Conservation (phyloP, 2,797 vertebrate species). For the Lithobates pipiens region DNA sequence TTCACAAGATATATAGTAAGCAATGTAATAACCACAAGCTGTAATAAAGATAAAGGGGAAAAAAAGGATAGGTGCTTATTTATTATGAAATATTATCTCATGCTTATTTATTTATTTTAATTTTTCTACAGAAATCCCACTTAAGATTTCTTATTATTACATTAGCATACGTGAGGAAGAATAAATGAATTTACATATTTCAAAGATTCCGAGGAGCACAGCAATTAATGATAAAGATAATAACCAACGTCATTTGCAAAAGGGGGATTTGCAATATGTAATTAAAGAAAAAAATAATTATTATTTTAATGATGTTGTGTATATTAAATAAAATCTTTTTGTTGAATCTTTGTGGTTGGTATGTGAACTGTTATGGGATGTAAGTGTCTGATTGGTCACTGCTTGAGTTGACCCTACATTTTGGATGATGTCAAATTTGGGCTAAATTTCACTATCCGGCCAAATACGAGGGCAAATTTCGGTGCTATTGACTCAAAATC, state of each 20-base stretch:
- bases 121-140: neutral
- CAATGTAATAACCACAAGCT: constrained; percentile 43
- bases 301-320: no score
- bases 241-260: neutral
- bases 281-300: no score
- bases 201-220: constrained; percentile 4
- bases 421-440: no score
- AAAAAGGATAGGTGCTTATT: constrained; percentile 6
- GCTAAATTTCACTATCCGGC: no score
- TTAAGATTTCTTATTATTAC: constrained; percentile 18
- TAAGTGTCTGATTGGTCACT: no score
- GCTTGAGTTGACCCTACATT: no score
- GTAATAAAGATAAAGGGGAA: constrained; percentile 27
- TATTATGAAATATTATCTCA: constrained; percentile 12
- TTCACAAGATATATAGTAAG: constrained; percentile 37
- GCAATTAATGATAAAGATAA: constrained; percentile 3
- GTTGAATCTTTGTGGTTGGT: no score
- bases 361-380: no score
- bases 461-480: no score
- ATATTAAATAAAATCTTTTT: no score
- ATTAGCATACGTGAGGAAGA: neutral
- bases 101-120: neutral
- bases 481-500: no score
- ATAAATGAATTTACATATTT: constrained; percentile 34
- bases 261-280: no score